Conservation (phyloP, 2,113 vertebrate genomes). For the Phalacrocorax aristotelis region DNA sequence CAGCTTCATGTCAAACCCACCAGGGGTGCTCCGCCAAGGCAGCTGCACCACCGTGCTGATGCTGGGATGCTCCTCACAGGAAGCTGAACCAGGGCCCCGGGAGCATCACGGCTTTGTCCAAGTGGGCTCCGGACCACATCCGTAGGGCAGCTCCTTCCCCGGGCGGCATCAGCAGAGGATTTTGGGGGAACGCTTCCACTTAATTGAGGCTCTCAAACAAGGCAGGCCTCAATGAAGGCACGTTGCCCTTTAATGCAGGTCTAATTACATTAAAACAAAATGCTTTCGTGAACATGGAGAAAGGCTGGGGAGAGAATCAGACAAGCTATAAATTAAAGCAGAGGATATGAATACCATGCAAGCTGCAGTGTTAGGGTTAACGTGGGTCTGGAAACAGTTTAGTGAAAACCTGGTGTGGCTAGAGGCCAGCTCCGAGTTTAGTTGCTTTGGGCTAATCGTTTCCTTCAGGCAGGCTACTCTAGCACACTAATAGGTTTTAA, state of each 20-base stretch:
- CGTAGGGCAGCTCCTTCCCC: not conserved
- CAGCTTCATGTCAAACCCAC: not conserved
- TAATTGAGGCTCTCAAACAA: not conserved
- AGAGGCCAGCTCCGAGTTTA: constrained; percentile 74
- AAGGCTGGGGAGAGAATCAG: constrained; percentile 13
- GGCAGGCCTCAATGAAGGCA: not conserved
- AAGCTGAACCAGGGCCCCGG: accelerated
- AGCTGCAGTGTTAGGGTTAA: constrained; percentile 24
- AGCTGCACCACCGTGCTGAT: not conserved
- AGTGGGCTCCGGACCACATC: not conserved
- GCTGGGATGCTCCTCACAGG: not conserved
- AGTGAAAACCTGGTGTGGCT: constrained; percentile 67
- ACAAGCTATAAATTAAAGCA: constrained; percentile 34
- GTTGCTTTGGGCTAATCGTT: constrained; percentile 82
- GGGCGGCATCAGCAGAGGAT: not conserved
- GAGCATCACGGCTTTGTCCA: accelerated
- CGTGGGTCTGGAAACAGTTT: constrained; percentile 85
- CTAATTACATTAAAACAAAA: constrained; percentile 49
- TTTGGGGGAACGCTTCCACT: not conserved
- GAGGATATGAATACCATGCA: constrained; percentile 55
- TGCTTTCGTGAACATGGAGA: not conserved
- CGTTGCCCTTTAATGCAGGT: not conserved
- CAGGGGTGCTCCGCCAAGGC: accelerated
- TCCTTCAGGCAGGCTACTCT: constrained; percentile 81
- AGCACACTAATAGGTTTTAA: constrained; percentile 84